Conservation (phyloP, 2,888 invertebrate species). For the Cetonia aurata region DNA sequence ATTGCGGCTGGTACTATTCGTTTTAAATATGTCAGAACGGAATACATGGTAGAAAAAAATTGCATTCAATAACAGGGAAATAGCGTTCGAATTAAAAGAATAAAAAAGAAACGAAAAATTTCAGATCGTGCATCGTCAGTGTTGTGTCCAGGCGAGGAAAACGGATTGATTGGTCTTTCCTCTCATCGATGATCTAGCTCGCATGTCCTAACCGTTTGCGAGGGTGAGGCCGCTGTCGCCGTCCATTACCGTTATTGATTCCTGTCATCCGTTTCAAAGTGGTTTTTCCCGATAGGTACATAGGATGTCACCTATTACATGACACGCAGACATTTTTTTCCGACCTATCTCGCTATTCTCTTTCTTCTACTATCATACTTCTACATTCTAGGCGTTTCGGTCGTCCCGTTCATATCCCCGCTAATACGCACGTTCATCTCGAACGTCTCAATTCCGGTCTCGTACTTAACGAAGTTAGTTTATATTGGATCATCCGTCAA, state of each 20-base stretch:
- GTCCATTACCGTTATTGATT: slow-evolving; percentile 44
- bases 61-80: too few species aligned
- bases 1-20: too few species aligned
- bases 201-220: slow-evolving; percentile 22
- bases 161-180: slow-evolving; percentile 13
- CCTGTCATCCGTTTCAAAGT: slow-evolving; percentile 39
- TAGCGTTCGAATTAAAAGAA: too few species aligned
- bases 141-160: too few species aligned
- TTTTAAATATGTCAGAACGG: too few species aligned
- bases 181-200: slow-evolving; percentile 15
- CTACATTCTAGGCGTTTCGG: neutral
- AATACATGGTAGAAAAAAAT: too few species aligned
- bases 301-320: slow-evolving; percentile 32
- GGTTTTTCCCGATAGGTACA: slow-evolving; percentile 38
- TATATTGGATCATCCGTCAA: slow-evolving; percentile 41
- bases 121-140: too few species aligned
- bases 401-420: neutral
- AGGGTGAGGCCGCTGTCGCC: slow-evolving; percentile 20
- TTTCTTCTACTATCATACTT: neutral
- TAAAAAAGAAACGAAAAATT: too few species aligned
- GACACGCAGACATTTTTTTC: slow-evolving; percentile 35
- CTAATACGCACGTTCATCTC: slow-evolving; percentile 24
- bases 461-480: slow-evolving; percentile 39
- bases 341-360: slow-evolving; percentile 20
- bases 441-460: slow-evolving; percentile 39